Conservation (phyloP, 2,113 vertebrate species). For the Mormoops blainvillei region DNA sequence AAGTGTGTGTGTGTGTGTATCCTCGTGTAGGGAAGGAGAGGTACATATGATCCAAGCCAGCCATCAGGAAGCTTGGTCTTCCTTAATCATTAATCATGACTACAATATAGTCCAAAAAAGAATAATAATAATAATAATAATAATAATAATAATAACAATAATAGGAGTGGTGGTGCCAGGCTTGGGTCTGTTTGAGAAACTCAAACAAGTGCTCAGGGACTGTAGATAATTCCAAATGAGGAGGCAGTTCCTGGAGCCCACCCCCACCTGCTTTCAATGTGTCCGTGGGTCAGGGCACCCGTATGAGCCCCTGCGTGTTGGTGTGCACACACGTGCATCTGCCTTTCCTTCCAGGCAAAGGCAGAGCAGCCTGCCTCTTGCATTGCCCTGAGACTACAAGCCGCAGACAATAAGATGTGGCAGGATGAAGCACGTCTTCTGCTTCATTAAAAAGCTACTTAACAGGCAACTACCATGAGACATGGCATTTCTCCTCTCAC, state of each 20-base stretch:
- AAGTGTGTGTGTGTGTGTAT: background rate
- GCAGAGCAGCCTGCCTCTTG: background rate
- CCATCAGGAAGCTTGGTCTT: background rate
- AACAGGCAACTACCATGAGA: background rate
- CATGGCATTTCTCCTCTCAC: background rate
- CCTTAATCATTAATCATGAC: background rate
- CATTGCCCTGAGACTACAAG: background rate
- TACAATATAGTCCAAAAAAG: background rate
- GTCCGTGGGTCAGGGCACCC: background rate
- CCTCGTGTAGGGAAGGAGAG: background rate
- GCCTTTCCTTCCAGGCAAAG: background rate
- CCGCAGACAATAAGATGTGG: background rate
- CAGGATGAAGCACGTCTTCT: background rate
- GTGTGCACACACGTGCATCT: background rate
- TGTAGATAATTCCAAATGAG: background rate
- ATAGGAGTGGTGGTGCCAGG: accelerated
- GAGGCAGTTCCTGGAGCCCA: background rate
- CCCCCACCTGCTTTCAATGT: background rate
- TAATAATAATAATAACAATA: background rate
- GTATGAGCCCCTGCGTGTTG: background rate
- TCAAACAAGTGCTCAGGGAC: background rate
- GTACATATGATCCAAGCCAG: no score
- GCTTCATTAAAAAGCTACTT: background rate
- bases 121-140: no score
- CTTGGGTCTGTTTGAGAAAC: background rate